These are phyloP conservation scores for Bombus confusus DNA, from an alignment of 1,140 invertebrate species.

Conservation along the genomic window DNA sequence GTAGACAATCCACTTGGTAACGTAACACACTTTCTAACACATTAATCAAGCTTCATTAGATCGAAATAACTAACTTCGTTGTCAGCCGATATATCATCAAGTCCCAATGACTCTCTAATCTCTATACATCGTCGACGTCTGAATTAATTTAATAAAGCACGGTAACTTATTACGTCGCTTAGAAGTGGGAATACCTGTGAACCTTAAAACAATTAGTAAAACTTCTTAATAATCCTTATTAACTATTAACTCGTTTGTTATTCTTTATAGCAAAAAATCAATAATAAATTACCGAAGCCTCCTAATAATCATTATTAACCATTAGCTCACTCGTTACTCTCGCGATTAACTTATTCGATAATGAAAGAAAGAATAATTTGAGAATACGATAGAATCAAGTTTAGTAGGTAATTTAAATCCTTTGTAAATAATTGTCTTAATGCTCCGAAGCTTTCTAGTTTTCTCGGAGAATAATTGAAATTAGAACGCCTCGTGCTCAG, in stretches of 20 bases:
- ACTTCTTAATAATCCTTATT: not conserved
- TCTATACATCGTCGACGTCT: not conserved
- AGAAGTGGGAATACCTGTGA: not conserved
- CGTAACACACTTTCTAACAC: slow-evolving; percentile 11
- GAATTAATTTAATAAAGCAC: slow-evolving; percentile 27
- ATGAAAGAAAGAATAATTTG: not conserved
- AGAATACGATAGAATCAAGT: not conserved
- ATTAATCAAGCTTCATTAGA: slow-evolving; percentile 35
- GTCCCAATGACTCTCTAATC: slow-evolving; percentile 12
- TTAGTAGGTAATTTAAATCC: not conserved
- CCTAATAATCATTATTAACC: not conserved
- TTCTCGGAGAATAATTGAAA: not conserved
- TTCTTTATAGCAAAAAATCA: not conserved
- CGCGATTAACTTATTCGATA: not conserved
- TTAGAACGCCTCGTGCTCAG: not conserved
- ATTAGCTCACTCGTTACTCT: not conserved
- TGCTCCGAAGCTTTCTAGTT: not conserved
- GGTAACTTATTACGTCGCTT: not conserved
- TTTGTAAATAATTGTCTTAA: not conserved
- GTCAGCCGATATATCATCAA: slow-evolving; percentile 23
- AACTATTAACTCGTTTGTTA: not conserved
- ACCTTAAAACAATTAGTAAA: not conserved
- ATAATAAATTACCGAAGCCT: not conserved
- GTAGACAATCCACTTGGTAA: not conserved
- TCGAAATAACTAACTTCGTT: slow-evolving; percentile 24